phyloP scores from a whole-genome alignment of 1,140 invertebrate genomes.

The Lepidurus arcticus region DNA sequence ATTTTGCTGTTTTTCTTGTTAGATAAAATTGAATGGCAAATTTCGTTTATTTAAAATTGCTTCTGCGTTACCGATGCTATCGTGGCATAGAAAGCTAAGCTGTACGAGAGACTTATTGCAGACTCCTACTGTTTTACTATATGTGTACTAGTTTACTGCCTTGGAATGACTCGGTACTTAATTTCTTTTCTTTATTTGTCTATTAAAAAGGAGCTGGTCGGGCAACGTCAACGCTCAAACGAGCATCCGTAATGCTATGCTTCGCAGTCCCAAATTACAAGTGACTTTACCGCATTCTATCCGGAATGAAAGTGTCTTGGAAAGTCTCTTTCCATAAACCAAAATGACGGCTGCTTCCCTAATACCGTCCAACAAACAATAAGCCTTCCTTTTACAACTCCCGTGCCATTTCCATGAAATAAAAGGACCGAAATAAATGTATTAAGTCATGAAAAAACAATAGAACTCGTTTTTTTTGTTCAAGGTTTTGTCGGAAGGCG shows the following conservation, averaged over 20 bases:
- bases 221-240: constrained; percentile 51
- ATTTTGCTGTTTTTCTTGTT: too few relatives aligned
- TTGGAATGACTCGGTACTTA: not conserved
- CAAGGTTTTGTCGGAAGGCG: too few relatives aligned
- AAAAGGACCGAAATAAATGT: too few relatives aligned
- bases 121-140: constrained; percentile 11
- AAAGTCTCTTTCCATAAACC: not conserved
- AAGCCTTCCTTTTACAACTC: not conserved
- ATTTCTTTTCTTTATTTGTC: constrained; percentile 41
- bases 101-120: not conserved
- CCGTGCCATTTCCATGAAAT: too few relatives aligned
- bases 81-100: too few relatives aligned
- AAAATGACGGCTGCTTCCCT: not conserved
- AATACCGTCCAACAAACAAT: not conserved
- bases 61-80: too few relatives aligned
- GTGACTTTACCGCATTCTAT: constrained; percentile 51
- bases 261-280: constrained; percentile 46
- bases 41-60: too few relatives aligned
- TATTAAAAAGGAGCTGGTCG: constrained; percentile 46
- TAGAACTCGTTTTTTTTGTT: too few relatives aligned
- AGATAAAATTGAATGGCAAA: too few relatives aligned
- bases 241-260: constrained; percentile 51
- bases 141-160: not conserved
- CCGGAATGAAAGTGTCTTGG: not conserved
- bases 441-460: too few relatives aligned